Conservation (phyloP, 2,797 vertebrate species). For the Merluccius polli region DNA sequence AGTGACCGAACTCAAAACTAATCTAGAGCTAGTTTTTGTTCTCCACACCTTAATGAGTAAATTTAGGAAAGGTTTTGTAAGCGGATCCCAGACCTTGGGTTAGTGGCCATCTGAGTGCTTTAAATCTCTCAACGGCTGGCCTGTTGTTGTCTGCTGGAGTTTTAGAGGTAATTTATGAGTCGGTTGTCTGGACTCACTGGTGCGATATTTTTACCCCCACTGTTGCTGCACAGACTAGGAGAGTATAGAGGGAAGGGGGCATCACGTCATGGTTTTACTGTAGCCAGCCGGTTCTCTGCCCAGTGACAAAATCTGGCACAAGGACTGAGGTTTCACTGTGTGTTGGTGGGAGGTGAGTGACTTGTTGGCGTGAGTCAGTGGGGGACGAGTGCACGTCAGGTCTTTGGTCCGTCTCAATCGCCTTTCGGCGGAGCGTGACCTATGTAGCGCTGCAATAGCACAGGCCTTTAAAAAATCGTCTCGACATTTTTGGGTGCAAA, state of each 20-base stretch:
- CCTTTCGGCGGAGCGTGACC: constrained; percentile 41
- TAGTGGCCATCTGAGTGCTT: constrained; percentile 64
- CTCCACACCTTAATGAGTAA: constrained; percentile 62
- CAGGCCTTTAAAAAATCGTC: neutral
- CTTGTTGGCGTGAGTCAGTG: constrained; percentile 73
- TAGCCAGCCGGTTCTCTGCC: constrained; percentile 70
- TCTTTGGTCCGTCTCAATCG: constrained; percentile 56
- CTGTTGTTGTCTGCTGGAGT: constrained; percentile 69
- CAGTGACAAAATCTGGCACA: constrained; percentile 73
- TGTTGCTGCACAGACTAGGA: constrained; percentile 76
- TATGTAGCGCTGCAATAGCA: constrained; percentile 45
- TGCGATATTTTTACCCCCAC: constrained; percentile 77
- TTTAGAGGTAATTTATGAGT: constrained; percentile 76
- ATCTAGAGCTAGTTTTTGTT: constrained; percentile 49
- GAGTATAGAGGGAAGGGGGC: constrained; percentile 64
- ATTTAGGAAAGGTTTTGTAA: constrained; percentile 69
- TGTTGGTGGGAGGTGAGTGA: constrained; percentile 65
- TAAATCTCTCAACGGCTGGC: constrained; percentile 68
- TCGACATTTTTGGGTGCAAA: neutral
- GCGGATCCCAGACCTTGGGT: constrained; percentile 59
- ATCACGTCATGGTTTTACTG: constrained; percentile 74
- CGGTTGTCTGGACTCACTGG: constrained; percentile 70
- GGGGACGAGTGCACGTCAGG: constrained; percentile 68
- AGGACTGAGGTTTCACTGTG: constrained; percentile 74
- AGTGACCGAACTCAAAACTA: constrained; percentile 56